Base-by-base conservation (phyloP, 1,140 invertebrate species). In the Temnothorax curvispinosus region DNA sequence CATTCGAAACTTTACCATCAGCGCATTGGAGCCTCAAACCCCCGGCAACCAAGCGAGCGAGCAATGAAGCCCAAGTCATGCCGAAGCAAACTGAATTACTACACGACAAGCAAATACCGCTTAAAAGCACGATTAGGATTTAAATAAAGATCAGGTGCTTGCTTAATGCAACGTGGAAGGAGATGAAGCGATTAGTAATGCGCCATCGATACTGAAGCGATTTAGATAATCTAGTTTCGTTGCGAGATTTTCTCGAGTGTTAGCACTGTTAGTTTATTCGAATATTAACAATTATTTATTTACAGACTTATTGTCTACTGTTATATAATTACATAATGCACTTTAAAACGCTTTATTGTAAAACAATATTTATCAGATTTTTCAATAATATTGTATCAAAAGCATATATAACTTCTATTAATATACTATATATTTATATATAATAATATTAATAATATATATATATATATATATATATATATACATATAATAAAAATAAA, bases 1-100 rank as follows among this genome's bases (percentile, higher is more conserved):
- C 84, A 62, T 74, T 87, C 77, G 82, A 91, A 91, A 91, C 90
- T 91, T 91, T 91, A 65, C 78, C 90, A 89, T 88, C 90, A 86
- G 64, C 78, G 47, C 56, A 86, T 81, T 60, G 41, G 85, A 56
- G 38, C 58, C 71, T 76, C 86, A 72, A 75, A 67, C 67, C 86
- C 62, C 27, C 27, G 32, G 27, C 52, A 52, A 27, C 27, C 35
- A 52, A 65, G 69, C 86, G 60, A 41, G 81, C 54, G 54, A 88
- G 60, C 58, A 56, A 74, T 38, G 56, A 78, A 77, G 72, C 62
- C 56, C 67, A 80, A 89, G 72, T 88, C 74, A 85, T 89, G 69
- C 72, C 65, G 54, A 74, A 64, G 50, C 80, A 87, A 88, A 87
- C 78, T 69, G 74, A 85, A 87, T 80, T 54, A 75, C 60, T 62